Evolutionary conservation across 2,113 vertebrate genomes (phyloP).

Genomic region (Pollachius pollachius): DNA sequence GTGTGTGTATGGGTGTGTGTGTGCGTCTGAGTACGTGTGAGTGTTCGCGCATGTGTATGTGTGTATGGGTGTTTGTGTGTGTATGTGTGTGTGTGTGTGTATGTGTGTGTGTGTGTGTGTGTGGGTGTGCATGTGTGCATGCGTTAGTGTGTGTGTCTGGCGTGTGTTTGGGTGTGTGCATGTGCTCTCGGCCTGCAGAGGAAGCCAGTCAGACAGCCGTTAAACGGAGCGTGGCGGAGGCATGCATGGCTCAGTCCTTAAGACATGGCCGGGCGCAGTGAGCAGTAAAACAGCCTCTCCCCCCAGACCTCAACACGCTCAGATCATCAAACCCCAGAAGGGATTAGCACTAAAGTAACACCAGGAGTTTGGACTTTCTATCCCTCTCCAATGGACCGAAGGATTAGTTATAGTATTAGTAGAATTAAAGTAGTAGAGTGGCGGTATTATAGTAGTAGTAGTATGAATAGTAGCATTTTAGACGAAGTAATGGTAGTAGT

Average conservation of each 20-base stretch:
- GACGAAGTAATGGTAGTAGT: too few species aligned
- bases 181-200: conserved; percentile 30
- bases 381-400: conserved; percentile 11
- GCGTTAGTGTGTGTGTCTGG: neutral
- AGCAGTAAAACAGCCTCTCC: neutral
- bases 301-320: conserved; percentile 12
- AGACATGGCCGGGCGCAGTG: neutral
- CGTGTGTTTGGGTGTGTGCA: conserved; percentile 5
- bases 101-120: conserved; percentile 1
- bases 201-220: conserved; percentile 66
- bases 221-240: conserved; percentile 32
- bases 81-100: neutral
- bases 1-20: neutral
- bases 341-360: conserved; percentile 21
- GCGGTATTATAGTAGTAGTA: too few species aligned
- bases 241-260: conserved; percentile 3
- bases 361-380: conserved; percentile 23
- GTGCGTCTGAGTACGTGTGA: conserved; percentile 9
- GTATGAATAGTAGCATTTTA: too few species aligned
- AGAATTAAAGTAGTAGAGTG: too few species aligned
- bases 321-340: conserved; percentile 24
- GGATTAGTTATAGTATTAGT: too few species aligned
- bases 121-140: neutral
- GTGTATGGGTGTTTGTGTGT: neutral
- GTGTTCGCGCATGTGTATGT: conserved; percentile 1